Conservation (phyloP, 1,140 invertebrate genomes). For the Latrodectus geometricus region DNA sequence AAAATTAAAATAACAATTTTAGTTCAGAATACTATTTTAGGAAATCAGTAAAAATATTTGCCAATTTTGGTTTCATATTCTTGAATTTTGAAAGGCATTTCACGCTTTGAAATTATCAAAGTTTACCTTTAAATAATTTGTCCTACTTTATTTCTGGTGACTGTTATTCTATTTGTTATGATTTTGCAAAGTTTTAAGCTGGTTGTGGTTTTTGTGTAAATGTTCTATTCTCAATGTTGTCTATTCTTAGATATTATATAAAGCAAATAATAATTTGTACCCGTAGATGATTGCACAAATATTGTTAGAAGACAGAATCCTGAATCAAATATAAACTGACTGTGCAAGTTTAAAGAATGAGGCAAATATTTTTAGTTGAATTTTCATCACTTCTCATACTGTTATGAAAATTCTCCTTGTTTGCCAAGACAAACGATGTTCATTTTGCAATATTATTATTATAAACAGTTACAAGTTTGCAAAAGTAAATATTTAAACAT, state of each 20-base stretch:
- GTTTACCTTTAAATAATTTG: background rate
- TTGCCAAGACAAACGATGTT: too few species aligned
- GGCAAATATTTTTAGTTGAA: background rate
- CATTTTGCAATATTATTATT: too few species aligned
- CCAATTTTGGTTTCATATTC: too few species aligned
- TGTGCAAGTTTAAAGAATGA: conserved; percentile 32
- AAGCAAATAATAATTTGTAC: background rate
- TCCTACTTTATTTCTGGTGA: conserved; percentile 19
- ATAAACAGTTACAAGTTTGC: too few species aligned
- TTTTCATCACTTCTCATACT: background rate
- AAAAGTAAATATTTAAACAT: too few species aligned
- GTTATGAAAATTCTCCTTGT: too few species aligned
- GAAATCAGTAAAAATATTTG: too few species aligned
- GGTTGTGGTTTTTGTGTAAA: conserved; percentile 56
- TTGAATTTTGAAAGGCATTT: too few species aligned
- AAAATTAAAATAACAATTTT: background rate
- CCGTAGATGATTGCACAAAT: background rate
- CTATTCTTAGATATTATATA: conserved; percentile 35
- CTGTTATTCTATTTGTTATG: conserved; percentile 36
- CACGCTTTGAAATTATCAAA: too few species aligned
- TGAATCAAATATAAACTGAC: background rate
- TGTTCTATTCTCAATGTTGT: conserved; percentile 53
- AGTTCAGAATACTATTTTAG: too few species aligned
- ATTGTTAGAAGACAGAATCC: conserved; percentile 15
- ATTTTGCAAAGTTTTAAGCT: conserved; percentile 57